Base-by-base conservation (phyloP, 2,797 vertebrate genomes). In the Gobio occitaniae region DNA sequence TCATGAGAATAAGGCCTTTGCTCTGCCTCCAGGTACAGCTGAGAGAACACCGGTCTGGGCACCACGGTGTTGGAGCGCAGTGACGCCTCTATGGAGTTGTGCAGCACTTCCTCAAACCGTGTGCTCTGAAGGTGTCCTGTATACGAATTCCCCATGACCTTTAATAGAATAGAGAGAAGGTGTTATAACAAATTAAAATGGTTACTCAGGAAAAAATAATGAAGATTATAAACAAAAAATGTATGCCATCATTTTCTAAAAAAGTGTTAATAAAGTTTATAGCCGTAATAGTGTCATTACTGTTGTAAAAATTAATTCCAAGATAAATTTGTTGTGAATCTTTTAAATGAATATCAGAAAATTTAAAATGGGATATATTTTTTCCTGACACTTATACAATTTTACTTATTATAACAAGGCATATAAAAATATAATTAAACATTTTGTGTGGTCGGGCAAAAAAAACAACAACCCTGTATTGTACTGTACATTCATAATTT, bases 131-230 rank as follows among this genome's bases (percentile, higher is more conserved):
- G 96, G 92, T 99, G 98, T 44, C 98, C 98, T 0, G 98, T 96
- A 0, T 99, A 98, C 0, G 98, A 98, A 94, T 99, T 99, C 87
- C 98, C 98, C 98, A 99, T 99, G 85, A 93, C 94, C 95, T 95
- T 88, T 11, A 54, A 74, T 21, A 74, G 10, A 74, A 84, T 21
- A 16, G n/a, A 29, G 15, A 79, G 6, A 19, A 59, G 56, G 16
- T 32, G 72, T 68, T n/a, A n/a, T 32, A 6, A 47, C 48, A 47
- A 50, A 50, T 29, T 17, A 19, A 48, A 47, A 65, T 65, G 15
- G n/a, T 21, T 17, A 25, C 59, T 59, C 3, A 56, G 9, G 7
- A n/a, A 44, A 9, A 10, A 44, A 44, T 38, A 5, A 38, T 38
- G 36, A 38, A 38, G 10, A 32, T 32, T 17, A 32, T 17, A 19